Conservation (phyloP, 2,888 invertebrate species). For the Ornithoptera alexandrae region DNA sequence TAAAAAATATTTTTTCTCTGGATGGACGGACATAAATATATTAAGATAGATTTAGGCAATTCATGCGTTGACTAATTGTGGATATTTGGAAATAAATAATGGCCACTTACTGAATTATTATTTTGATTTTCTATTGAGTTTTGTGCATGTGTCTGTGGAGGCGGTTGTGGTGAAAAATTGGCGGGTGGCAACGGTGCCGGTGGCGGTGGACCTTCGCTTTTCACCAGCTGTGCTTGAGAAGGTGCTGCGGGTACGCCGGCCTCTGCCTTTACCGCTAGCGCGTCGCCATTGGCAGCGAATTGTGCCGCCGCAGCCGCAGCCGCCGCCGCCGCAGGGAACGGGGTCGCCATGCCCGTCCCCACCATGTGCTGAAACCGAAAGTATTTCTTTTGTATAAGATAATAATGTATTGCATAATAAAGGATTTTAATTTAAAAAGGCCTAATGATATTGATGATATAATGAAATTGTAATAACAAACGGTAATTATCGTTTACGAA, state of each 20-base stretch:
- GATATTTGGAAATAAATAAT: too few relatives aligned
- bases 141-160: constrained; percentile 61
- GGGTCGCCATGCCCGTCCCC: constrained; percentile 92
- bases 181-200: constrained; percentile 67
- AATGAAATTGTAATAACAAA: too few relatives aligned
- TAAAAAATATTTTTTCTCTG: too few relatives aligned
- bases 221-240: constrained; percentile 72
- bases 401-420: background rate
- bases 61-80: too few relatives aligned
- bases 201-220: constrained; percentile 76
- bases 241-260: constrained; percentile 63
- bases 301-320: constrained; percentile 82
- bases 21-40: too few relatives aligned
- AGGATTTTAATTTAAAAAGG: too few relatives aligned
- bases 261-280: constrained; percentile 75
- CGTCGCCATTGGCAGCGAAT: constrained; percentile 78
- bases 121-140: constrained; percentile 82
- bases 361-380: constrained; percentile 91
- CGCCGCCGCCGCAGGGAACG: constrained; percentile 84
- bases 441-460: too few relatives aligned
- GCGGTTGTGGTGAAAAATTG: constrained; percentile 73
- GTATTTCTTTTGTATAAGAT: background rate
- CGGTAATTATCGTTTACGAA: too few relatives aligned
- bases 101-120: constrained; percentile 63
- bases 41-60: too few relatives aligned